phyloP scores from a whole-genome alignment of 2,888 invertebrate species.

The Sesia apiformis region DNA sequence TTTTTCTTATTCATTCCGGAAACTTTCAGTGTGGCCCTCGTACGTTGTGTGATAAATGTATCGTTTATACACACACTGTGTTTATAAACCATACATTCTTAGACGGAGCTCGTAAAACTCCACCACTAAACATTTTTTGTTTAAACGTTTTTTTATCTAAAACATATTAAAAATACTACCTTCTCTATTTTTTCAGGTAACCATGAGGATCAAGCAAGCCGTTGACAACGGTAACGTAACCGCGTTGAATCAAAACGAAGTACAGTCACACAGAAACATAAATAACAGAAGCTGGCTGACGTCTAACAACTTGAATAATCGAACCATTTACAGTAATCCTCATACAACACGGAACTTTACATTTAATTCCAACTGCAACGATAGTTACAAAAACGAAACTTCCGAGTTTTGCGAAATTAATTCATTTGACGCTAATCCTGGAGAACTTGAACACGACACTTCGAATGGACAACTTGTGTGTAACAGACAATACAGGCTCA shows the following conservation, averaged over 20 bases:
- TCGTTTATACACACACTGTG: too few species aligned
- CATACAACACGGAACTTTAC: background rate
- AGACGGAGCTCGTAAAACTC: too few species aligned
- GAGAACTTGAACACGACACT: slow-evolving; percentile 13
- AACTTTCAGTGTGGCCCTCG: too few species aligned
- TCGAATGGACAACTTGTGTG: slow-evolving; percentile 36
- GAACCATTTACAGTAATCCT: slow-evolving; percentile 19
- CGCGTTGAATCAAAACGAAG: slow-evolving; percentile 24
- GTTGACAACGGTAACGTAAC: slow-evolving; percentile 52
- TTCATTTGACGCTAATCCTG: slow-evolving; percentile 25
- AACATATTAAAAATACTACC: too few species aligned
- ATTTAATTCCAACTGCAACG: slow-evolving; percentile 27
- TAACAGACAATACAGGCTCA: slow-evolving; percentile 53
- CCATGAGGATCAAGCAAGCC: slow-evolving; percentile 49
- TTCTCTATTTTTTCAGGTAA: slow-evolving; percentile 35
- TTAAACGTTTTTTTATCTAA: too few species aligned
- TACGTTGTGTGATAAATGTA: too few species aligned
- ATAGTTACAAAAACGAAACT: slow-evolving; percentile 19
- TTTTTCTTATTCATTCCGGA: too few species aligned
- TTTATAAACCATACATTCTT: too few species aligned
- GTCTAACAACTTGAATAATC: slow-evolving; percentile 20
- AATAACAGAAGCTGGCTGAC: slow-evolving; percentile 30
- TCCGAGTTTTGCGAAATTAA: slow-evolving; percentile 8
- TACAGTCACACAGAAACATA: slow-evolving; percentile 18
- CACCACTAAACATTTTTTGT: too few species aligned